Evolutionary conservation across 1,140 invertebrate genomes (phyloP).

Genomic region (Drosophila rhopaloa): DNA sequence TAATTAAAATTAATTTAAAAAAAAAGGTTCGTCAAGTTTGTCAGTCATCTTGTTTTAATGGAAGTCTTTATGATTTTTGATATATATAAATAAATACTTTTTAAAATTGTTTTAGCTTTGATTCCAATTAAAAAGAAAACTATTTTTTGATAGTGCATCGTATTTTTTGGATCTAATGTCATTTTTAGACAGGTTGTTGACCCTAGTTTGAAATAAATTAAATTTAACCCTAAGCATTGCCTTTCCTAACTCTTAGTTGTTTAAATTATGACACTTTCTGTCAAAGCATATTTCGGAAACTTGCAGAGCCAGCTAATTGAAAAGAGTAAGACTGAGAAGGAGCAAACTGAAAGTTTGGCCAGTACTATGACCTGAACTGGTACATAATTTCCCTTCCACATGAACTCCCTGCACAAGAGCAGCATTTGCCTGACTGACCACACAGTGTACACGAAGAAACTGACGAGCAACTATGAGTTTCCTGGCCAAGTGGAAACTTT

Average conservation of each 20-base stretch:
- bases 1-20: no score
- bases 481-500: slow-evolving; percentile 52
- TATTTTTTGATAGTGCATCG: no score
- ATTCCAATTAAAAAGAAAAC: no score
- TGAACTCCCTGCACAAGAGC: slow-evolving; percentile 60
- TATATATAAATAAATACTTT: no score
- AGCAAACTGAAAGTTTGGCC: slow-evolving; percentile 32
- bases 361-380: slow-evolving; percentile 30
- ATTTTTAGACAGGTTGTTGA: background rate
- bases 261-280: slow-evolving; percentile 43
- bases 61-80: no score
- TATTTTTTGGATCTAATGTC: background rate
- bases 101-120: no score
- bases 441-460: slow-evolving; percentile 53
- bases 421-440: slow-evolving; percentile 73
- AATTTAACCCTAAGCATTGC: slow-evolving; percentile 6
- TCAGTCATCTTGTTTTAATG: no score
- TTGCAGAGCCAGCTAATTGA: slow-evolving; percentile 53
- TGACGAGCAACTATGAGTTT: slow-evolving; percentile 46
- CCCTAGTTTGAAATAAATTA: background rate
- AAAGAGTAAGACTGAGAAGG: slow-evolving; percentile 43
- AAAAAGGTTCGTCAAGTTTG: no score
- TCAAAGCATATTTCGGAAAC: slow-evolving; percentile 41
- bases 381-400: slow-evolving; percentile 68
- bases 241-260: slow-evolving; percentile 9